Percentiles rank a stretch among this genome's conserved stretches.
phyloP scores from a whole-genome alignment of 2,888 invertebrate genomes.

The Caenorhabditis imperialis region DNA sequence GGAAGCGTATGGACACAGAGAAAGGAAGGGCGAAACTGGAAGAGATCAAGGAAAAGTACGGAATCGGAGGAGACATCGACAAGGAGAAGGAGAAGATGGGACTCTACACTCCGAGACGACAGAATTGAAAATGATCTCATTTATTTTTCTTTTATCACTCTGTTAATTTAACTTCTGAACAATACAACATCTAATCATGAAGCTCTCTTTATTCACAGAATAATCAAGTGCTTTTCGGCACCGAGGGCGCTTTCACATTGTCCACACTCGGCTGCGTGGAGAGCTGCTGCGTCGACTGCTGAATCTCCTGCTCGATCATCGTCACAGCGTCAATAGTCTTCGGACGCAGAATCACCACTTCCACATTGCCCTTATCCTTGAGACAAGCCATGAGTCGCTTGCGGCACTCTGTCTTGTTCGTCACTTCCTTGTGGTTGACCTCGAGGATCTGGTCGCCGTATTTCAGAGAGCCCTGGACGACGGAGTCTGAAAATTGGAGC shows the following conservation, averaged over 20 bases:
- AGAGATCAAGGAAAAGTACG: slow-evolving; percentile 80
- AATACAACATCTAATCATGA: too few relatives aligned
- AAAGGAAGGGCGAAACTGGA: slow-evolving; percentile 81
- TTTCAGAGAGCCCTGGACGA: slow-evolving; percentile 36
- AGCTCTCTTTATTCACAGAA: too few relatives aligned
- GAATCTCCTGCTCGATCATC: slow-evolving; percentile 37
- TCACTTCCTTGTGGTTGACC: slow-evolving; percentile 20
- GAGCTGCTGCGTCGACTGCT: slow-evolving; percentile 25
- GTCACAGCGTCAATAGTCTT: slow-evolving; percentile 27
- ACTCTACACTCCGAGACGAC: slow-evolving; percentile 61
- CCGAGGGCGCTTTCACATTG: too few relatives aligned
- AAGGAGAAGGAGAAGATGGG: slow-evolving; percentile 75
- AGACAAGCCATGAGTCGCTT: slow-evolving; percentile 32
- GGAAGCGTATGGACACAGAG: slow-evolving; percentile 80
- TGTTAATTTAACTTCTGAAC: too few relatives aligned
- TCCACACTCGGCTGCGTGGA: slow-evolving; percentile 25
- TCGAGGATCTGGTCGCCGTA: slow-evolving; percentile 45
- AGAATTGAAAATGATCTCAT: slow-evolving; percentile 27
- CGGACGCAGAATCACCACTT: slow-evolving; percentile 21
- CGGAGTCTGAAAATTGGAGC: slow-evolving; percentile 28
- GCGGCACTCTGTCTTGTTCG: slow-evolving; percentile 31
- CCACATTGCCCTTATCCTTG: slow-evolving; percentile 26
- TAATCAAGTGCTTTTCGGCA: too few relatives aligned
- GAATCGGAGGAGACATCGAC: slow-evolving; percentile 78
- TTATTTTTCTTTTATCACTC: too few relatives aligned